Evolutionary conservation across 2,797 vertebrate genomes (phyloP).

Genomic region (Monodelphis domestica): DNA sequence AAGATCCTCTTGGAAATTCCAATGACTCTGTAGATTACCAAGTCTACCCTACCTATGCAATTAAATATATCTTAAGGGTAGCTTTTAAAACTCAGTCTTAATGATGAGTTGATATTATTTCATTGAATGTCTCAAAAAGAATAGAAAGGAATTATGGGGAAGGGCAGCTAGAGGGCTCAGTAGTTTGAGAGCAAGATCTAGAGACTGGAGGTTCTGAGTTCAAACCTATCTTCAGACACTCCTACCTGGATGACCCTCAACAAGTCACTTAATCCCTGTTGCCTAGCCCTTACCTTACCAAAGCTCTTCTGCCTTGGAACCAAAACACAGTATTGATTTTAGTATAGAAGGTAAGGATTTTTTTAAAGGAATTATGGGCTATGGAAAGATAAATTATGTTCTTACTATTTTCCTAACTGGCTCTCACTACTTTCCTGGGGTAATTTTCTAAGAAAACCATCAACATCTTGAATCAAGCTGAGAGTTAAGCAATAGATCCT

Average conservation of each 20-base stretch:
- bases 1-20: background rate
- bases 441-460: constrained; percentile 42
- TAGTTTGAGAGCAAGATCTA: too few relatives aligned
- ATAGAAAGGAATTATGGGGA: constrained; percentile 4
- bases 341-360: too few relatives aligned
- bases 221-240: too few relatives aligned
- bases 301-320: too few relatives aligned
- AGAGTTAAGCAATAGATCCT: background rate
- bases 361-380: constrained; percentile 27
- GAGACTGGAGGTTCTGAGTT: too few relatives aligned
- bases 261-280: too few relatives aligned
- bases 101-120: constrained; percentile 43
- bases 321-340: too few relatives aligned
- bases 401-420: constrained; percentile 23
- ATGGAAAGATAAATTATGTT: constrained; percentile 21
- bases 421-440: background rate
- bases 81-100: constrained; percentile 36
- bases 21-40: background rate
- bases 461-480: background rate
- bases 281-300: too few relatives aligned
- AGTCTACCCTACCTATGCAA: background rate
- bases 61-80: background rate
- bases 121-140: constrained; percentile 54
- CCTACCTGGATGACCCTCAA: too few relatives aligned
- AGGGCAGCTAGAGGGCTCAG: too few relatives aligned